Evolutionary conservation across 92 coral and sea anemone species (phyloP).

Genomic region (Porites lobata): DNA sequence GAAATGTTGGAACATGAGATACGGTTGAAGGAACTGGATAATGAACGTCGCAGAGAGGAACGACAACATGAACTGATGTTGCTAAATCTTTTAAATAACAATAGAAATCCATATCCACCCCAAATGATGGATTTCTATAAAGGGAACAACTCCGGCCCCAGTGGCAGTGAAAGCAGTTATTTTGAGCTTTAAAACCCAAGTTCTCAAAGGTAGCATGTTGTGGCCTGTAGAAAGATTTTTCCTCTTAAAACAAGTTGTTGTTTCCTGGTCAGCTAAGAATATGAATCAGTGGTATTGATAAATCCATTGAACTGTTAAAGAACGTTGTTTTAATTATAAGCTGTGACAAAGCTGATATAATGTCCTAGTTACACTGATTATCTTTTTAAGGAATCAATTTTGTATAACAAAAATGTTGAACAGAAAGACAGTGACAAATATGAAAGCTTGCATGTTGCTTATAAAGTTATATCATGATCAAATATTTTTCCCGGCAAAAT

Average conservation of each 20-base stretch:
- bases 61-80: conserved; percentile 63
- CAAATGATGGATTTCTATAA: conserved; percentile 36
- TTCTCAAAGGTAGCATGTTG: conserved; percentile 6
- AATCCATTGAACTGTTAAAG: not conserved
- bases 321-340: not conserved
- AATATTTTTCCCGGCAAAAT: conserved; percentile 1
- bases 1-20: conserved; percentile 60
- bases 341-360: not conserved
- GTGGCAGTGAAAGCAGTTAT: conserved; percentile 38
- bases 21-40: conserved; percentile 55
- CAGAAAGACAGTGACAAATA: conserved; percentile 3
- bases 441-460: conserved; percentile 14
- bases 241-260: conserved; percentile 19
- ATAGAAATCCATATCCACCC: conserved; percentile 48
- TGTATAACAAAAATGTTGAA: conserved; percentile 7
- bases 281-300: conserved; percentile 3
- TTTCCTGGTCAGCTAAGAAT: conserved; percentile 12
- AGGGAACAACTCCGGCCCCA: conserved; percentile 30
- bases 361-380: conserved; percentile 3
- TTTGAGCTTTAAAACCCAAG: conserved; percentile 7
- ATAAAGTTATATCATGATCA: not conserved
- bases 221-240: not conserved
- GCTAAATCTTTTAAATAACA: conserved; percentile 56
- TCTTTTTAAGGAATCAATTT: not conserved
- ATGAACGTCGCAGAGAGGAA: conserved; percentile 58